Percentiles rank a stretch among this genome's conserved stretches.
These are phyloP conservation scores for Portunus trituberculatus DNA, from an alignment of 1,140 invertebrate genomes.

Conservation along the genomic window DNA sequence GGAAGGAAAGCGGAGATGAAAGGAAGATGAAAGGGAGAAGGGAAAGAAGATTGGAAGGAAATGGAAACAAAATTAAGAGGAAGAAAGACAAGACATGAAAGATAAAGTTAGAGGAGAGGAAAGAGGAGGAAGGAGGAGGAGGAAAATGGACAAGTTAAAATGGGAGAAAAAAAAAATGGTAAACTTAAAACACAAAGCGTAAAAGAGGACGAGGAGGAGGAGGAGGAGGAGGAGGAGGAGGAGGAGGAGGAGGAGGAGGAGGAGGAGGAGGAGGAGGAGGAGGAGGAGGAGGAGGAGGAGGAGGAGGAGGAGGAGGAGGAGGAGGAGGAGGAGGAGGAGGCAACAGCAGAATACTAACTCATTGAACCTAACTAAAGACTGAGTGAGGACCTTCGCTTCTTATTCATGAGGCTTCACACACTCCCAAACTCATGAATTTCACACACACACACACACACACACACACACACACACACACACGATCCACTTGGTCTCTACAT, in stretches of 20 bases:
- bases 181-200: not conserved
- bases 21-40: not conserved
- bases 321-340: not conserved
- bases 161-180: no score
- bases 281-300: not conserved
- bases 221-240: not conserved
- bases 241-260: not conserved
- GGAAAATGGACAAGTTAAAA: no score
- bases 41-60: not conserved
- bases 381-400: not conserved
- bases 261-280: not conserved
- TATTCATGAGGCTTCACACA: not conserved
- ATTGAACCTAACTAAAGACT: not conserved
- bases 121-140: not conserved
- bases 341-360: not conserved
- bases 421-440: not conserved
- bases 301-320: slow-evolving; percentile 6
- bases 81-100: not conserved
- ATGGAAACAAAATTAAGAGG: not conserved
- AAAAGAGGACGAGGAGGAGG: not conserved
- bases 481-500: not conserved
- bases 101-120: not conserved
- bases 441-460: not conserved
- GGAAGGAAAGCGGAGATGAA: not conserved
- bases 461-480: not conserved